Base-by-base conservation (phyloP, 1,140 invertebrate genomes). In the Drosophila leontia region DNA sequence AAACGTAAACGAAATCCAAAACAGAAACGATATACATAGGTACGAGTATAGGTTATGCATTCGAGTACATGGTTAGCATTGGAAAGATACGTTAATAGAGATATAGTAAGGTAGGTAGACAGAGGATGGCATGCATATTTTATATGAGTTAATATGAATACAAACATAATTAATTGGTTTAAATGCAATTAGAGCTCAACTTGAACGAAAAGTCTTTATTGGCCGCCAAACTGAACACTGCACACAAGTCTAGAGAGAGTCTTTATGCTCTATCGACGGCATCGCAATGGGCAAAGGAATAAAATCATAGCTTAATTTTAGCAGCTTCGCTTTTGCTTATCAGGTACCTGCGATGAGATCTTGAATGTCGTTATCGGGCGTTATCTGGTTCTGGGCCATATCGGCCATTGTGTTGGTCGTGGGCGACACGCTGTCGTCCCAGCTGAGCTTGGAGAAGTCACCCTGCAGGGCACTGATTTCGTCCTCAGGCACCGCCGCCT, bases 151-250 rank as follows among this genome's bases (percentile, higher is more conserved):
- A 44, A 53, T 32, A 67, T 85, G 44, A 65, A 19, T 64, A 64
- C 53, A 75, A 87, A 69, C 39, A 45, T 23, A 79, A 82, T 75
- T 58, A 34, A 63, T 68, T 77, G 72, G 12, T 45, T 57, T 80
- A 56, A 92, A 92, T 88, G 91, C 91, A 92, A 92, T 92, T 92
- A 92, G 91, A 92, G 91, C 91, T 92, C 91, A 92, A 92, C 91
- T 92, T 82, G 84, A 91, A 82, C 86, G 76, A 82, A 91, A 91
- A 83, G 77, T 87, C 51, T 56, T 67, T 78, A 55, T 63, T 78
- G 64, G 62, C 76, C 86, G 79, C 82, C 61, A 80, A 63, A 53
- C 32, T 23, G 55, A 48, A 74, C 45, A 53, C 65, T 51, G 62
- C 48, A 68, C 32, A 70, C 4, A 39, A 37, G 67, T 76, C 42